A percentile compares a stretch with the other conserved stretches of the same genome.
Conservation (phyloP, 2,888 invertebrate genomes). For the Drosophila nr. fundita region DNA sequence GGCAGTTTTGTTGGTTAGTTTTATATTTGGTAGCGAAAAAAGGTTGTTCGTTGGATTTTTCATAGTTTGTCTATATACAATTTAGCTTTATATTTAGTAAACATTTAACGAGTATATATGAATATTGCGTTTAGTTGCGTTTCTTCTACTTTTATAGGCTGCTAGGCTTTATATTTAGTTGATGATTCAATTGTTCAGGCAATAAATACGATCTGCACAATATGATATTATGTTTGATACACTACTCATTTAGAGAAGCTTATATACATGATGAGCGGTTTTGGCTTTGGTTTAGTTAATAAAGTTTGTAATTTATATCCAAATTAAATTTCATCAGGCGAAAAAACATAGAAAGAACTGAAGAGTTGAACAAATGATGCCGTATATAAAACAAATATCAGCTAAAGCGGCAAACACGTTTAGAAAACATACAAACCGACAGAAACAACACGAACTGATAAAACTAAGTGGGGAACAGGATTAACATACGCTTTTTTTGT, state of each 20-base stretch:
- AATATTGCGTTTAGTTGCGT: conserved; percentile 45
- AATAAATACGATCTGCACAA: conserved; percentile 46
- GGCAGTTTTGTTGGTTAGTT: conserved; percentile 32
- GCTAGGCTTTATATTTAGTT: conserved; percentile 55
- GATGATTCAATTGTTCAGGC: conserved; percentile 52
- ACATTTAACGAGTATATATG: conserved; percentile 48
- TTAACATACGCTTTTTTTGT: conserved; percentile 47
- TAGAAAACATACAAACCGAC: conserved; percentile 71
- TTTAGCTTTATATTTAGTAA: conserved; percentile 55
- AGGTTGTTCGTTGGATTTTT: conserved; percentile 76
- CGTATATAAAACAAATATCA: conserved; percentile 45
- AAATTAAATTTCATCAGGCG: conserved; percentile 35
- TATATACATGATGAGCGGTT: conserved; percentile 71
- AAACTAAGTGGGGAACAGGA: conserved; percentile 42
- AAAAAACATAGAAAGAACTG: conserved; percentile 32
- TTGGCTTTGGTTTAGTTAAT: conserved; percentile 47
- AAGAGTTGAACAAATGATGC: conserved; percentile 39
- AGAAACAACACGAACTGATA: conserved; percentile 68
- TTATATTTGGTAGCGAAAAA: conserved; percentile 73
- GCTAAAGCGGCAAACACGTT: conserved; percentile 67
- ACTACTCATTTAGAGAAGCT: conserved; percentile 71
- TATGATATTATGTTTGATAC: conserved; percentile 53
- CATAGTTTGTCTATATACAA: conserved; percentile 69
- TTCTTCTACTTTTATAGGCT: conserved; percentile 59
- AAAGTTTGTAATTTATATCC: conserved; percentile 22